These are phyloP conservation scores for Cheirogaleus major DNA, from an alignment of 2,797 vertebrate genomes.

Conservation along the genomic window DNA sequence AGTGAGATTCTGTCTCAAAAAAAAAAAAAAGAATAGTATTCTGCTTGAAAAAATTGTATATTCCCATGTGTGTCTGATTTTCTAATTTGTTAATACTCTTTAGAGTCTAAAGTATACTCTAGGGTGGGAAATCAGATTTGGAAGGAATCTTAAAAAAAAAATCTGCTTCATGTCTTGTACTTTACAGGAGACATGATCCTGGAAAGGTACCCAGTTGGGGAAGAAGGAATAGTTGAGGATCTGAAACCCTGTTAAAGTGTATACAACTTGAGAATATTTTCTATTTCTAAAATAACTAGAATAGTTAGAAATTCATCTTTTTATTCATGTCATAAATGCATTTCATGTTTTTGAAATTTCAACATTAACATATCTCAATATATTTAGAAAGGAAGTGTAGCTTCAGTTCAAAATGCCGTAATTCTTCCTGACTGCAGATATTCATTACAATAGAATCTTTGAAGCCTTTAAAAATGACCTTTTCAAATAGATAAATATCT, in stretches of 20 bases:
- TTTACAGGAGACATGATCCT: neutral
- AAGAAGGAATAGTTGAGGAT: neutral
- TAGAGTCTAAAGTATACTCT: neutral
- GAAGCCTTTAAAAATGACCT: slow-evolving; percentile 54
- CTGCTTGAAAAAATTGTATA: neutral
- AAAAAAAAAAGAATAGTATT: neutral
- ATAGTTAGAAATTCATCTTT: slow-evolving; percentile 44
- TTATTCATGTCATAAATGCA: neutral
- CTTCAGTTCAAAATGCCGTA: slow-evolving; percentile 23
- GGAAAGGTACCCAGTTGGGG: neutral
- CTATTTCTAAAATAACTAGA: neutral
- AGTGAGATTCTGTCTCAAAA: no score
- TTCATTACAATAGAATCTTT: neutral
- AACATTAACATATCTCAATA: neutral
- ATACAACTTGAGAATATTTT: neutral
- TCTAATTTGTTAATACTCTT: neutral
- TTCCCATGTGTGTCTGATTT: neutral
- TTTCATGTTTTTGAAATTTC: slow-evolving; percentile 31
- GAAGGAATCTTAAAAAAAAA: neutral
- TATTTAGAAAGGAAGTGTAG: slow-evolving; percentile 43
- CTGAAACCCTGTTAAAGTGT: neutral
- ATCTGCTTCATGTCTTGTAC: neutral
- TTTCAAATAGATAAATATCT: slow-evolving; percentile 43
- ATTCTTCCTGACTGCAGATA: neutral
- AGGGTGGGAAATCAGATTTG: slow-evolving; percentile 21